Evolutionary conservation across 2,113 vertebrate species (phyloP), one percentile per base, ranked within the genome.

Genomic region (Coptodon rendalli): DNA sequence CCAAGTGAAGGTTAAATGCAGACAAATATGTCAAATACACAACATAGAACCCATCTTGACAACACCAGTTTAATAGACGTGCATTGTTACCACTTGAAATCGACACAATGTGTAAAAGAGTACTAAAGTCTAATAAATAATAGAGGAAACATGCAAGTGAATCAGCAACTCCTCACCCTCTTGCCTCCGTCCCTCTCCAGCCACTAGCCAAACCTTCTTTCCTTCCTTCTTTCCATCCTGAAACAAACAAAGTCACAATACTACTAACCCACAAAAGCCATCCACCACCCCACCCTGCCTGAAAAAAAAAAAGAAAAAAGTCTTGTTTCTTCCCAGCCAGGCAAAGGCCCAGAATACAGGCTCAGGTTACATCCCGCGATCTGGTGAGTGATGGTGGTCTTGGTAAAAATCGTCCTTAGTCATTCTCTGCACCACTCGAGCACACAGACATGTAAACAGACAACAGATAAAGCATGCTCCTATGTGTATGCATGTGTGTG

Each of bases 161-260:
- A 94, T 92, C 91, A 94, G 89, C 92, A 93, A 86, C 95, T 95
- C 95, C 96, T 96, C 96, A 96, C 96, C 96, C 96, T 95, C 90
- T 89, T 89, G 76, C 86, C 89, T 96, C 86, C 93, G 90, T 94
- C 94, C 82, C 90, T 90, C 76, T 92, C 90, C 89, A 93, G 94
- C 61, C 88, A 89, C 88, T 91, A 94, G 92, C 83, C 89, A 95
- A 95, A 94, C 93, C 93, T 94, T 93, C 90, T 86, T 92, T 87
- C 89, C 91, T 91, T 95, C 89, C 95, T 95, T 93, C 93, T 91
- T 91, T 92, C 90, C 95, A 94, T 95, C 92, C 94, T 95, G 93
- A 86, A 92, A 93, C 88, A 94, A 85, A 94, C 90, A 94, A 91
- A 94, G 89, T 92, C 92, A 94, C 93, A 93, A 93, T 89, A 93